phyloP scores from a whole-genome alignment of 2,797 vertebrate genomes.

The Podargus strigoides region DNA sequence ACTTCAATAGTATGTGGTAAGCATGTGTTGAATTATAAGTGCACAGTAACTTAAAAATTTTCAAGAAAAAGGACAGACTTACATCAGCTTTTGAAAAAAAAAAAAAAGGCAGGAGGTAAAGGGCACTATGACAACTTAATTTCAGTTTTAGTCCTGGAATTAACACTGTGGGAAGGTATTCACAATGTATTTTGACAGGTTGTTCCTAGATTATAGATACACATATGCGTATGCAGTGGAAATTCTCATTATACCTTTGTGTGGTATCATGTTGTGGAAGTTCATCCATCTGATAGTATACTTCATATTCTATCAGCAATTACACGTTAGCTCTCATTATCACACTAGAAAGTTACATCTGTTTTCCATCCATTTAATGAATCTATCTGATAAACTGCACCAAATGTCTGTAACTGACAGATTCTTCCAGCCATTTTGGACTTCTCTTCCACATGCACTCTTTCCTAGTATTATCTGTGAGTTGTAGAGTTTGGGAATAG shows the following conservation, averaged over 20 bases:
- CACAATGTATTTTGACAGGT: not conserved
- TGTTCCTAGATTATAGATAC: not conserved
- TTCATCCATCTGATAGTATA: not conserved
- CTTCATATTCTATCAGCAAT: not conserved
- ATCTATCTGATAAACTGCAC: not conserved
- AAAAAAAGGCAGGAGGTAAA: accelerated
- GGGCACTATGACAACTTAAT: not conserved
- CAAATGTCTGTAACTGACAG: not conserved
- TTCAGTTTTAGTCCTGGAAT: not conserved
- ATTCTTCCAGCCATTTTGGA: not conserved
- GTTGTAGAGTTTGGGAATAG: not conserved
- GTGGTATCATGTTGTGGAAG: not conserved
- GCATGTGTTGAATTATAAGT: not conserved
- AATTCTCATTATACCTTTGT: not conserved
- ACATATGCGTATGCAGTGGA: accelerated
- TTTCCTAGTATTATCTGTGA: not conserved
- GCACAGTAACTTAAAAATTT: not conserved
- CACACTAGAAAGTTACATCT: not conserved
- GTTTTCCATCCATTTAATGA: not conserved
- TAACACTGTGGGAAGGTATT: not conserved
- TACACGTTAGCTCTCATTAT: not conserved
- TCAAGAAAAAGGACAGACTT: not conserved
- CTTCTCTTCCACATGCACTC: not conserved
- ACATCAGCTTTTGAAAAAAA: not conserved
- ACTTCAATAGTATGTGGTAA: not conserved